Evolutionary conservation across 2,797 vertebrate genomes (phyloP).

Genomic region (Psittacula echo): DNA sequence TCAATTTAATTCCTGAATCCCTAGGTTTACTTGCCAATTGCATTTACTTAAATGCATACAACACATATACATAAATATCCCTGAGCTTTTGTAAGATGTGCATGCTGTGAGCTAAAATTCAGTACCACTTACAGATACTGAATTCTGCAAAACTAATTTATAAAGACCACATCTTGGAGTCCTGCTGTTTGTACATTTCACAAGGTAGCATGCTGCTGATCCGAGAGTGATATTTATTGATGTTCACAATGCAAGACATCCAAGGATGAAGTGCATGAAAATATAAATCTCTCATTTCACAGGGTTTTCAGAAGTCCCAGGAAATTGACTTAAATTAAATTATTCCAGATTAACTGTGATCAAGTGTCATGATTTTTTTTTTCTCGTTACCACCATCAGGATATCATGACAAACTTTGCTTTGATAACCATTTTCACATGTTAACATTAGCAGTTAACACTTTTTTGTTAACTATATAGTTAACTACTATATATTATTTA

Average conservation of each 20-base stretch:
- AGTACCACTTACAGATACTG: not conserved
- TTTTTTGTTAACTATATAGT: too few relatives aligned
- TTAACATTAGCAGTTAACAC: not conserved
- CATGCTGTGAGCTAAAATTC: not conserved
- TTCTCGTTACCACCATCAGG: not conserved
- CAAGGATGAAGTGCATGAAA: not conserved
- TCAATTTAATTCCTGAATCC: not conserved
- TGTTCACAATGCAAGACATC: not conserved
- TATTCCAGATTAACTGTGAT: not conserved
- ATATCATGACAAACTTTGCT: not conserved
- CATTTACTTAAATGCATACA: not conserved
- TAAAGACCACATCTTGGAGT: not conserved
- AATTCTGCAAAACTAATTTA: not conserved
- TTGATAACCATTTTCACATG: not conserved
- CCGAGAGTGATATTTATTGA: not conserved
- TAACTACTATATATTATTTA: too few relatives aligned
- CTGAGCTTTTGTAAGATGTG: not conserved
- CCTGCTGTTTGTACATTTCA: not conserved
- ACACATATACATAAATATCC: not conserved
- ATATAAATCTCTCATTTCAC: not conserved
- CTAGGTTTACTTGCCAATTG: not conserved
- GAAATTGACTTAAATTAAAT: not conserved
- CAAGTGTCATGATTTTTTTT: not conserved
- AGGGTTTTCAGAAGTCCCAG: not conserved
- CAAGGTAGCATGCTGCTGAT: not conserved